These are phyloP conservation scores for Psammodynastes pulverulentus DNA, from an alignment of 2,113 vertebrate genomes.

Conservation along the genomic window DNA sequence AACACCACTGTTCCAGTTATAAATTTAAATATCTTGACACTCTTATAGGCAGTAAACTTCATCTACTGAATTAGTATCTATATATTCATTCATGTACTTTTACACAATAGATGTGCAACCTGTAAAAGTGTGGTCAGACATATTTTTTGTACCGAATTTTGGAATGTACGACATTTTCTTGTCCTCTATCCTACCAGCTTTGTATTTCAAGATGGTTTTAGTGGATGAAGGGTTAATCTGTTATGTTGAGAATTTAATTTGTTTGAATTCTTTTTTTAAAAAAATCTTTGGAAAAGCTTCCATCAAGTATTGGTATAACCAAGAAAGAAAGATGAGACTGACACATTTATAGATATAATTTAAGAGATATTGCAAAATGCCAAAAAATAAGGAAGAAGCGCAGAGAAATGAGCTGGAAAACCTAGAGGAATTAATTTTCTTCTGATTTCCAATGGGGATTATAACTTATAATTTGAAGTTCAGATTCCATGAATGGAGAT, in stretches of 20 bases:
- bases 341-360: not conserved
- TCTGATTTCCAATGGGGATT: not conserved
- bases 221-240: slow-evolving; percentile 66
- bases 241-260: slow-evolving; percentile 55
- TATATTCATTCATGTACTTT: not conserved
- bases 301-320: slow-evolving; percentile 73
- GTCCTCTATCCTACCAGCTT: not conserved
- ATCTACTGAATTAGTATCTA: not conserved
- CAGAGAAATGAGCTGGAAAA: not conserved
- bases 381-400: not conserved
- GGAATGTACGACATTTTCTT: not conserved
- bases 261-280: slow-evolving; percentile 56
- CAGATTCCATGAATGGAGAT: not conserved
- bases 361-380: not conserved
- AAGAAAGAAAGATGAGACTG: slow-evolving; percentile 52
- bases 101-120: not conserved
- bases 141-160: not conserved
- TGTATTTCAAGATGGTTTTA: not conserved
- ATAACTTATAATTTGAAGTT: accelerated
- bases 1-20: no score
- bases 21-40: no score
- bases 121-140: not conserved
- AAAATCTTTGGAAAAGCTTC: slow-evolving; percentile 61
- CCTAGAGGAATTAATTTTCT: not conserved
- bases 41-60: not conserved